Conservation (phyloP, 2,113 vertebrate genomes). For the Pardalotus punctatus region DNA sequence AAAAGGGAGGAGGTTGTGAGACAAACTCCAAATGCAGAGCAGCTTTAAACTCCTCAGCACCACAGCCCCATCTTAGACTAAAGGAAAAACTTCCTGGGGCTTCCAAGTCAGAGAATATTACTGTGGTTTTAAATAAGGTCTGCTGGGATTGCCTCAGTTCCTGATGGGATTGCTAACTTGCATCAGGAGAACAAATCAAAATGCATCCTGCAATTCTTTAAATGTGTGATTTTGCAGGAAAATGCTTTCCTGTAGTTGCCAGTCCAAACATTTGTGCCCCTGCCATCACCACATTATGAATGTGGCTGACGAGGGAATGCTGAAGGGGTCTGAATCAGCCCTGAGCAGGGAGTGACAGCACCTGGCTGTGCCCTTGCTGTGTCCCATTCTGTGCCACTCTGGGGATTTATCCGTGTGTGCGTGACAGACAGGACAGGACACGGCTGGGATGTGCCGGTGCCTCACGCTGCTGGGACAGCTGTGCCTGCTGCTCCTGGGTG, state of each 20-base stretch:
- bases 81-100: neutral
- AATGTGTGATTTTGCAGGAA: neutral
- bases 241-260: neutral
- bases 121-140: neutral
- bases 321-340: neutral
- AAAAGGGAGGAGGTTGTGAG: neutral
- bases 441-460: accelerated
- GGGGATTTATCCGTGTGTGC: neutral
- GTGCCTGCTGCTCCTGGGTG: neutral
- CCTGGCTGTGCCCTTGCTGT: neutral
- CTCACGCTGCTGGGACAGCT: neutral
- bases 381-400: neutral
- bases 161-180: neutral
- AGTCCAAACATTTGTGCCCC: neutral
- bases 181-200: neutral
- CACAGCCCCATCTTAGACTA: accelerated
- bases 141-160: neutral
- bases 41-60: neutral
- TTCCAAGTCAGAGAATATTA: neutral
- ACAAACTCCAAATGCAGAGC: neutral
- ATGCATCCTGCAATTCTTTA: neutral
- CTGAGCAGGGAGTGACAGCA: neutral
- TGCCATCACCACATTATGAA: neutral
- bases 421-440: neutral
- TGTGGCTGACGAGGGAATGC: neutral